These are phyloP conservation scores for Doris montereyensis DNA, from an alignment of 2,888 invertebrate genomes.

Conservation along the genomic window DNA sequence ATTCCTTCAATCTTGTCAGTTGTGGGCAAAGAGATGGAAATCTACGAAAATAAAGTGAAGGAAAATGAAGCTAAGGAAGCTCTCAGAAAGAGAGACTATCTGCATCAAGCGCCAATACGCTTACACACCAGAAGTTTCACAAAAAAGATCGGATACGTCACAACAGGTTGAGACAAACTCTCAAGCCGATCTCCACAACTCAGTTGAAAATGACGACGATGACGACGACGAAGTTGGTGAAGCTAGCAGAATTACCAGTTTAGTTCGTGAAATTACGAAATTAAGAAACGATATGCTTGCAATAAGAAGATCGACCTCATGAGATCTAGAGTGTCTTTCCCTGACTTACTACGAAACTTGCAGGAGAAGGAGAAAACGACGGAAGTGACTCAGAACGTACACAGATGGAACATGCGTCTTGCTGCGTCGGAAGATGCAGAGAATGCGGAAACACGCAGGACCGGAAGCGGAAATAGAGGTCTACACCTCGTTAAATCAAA, in stretches of 20 bases:
- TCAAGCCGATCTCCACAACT: no score
- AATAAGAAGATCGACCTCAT: conserved; percentile 34
- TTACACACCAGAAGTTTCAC: no score
- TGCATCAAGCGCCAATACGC: no score
- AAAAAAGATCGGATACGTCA: no score
- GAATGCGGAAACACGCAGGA: conserved; percentile 29
- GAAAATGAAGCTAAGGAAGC: not conserved
- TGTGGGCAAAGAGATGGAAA: conserved; percentile 48
- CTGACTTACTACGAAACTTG: conserved; percentile 37
- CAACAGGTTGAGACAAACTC: no score
- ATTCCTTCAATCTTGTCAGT: conserved; percentile 55
- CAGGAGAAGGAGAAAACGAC: conserved; percentile 35
- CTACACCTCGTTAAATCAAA: not conserved
- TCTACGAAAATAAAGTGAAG: not conserved
- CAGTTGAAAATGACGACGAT: not conserved
- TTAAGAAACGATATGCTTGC: conserved; percentile 39
- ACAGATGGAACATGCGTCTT: conserved; percentile 43
- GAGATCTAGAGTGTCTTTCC: conserved; percentile 29
- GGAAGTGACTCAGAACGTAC: conserved; percentile 41
- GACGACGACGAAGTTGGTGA: not conserved
- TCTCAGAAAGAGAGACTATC: no score
- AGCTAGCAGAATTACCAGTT: conserved; percentile 3
- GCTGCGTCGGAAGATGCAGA: conserved; percentile 43
- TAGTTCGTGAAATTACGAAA: conserved; percentile 35
- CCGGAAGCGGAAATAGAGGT: conserved; percentile 25